Evolutionary conservation across 2,113 vertebrate species (phyloP).

Genomic region (Plectropomus leopardus): DNA sequence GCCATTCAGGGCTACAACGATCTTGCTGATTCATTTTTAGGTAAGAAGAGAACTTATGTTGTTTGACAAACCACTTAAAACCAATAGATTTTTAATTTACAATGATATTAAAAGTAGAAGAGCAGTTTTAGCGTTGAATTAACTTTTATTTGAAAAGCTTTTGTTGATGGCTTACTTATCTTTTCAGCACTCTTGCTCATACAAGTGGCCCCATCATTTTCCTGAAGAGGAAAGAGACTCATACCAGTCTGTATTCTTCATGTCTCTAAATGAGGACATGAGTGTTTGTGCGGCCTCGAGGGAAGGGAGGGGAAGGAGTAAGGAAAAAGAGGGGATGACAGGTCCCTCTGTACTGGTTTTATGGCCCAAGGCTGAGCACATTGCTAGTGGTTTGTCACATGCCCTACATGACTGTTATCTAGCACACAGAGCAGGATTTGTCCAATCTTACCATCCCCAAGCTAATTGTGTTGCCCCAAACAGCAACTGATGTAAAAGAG

Average conservation of each 20-base stretch:
- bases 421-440: constrained; percentile 61
- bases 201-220: neutral
- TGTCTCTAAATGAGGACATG: constrained; percentile 16
- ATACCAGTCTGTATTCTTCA: neutral
- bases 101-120: neutral
- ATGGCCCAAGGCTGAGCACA: constrained; percentile 40
- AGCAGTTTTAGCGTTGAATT: neutral
- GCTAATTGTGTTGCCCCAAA: constrained; percentile 72
- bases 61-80: neutral
- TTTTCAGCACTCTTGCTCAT: neutral
- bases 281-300: neutral
- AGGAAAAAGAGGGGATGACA: constrained; percentile 12
- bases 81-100: neutral
- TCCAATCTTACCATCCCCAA: constrained; percentile 48
- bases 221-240: constrained; percentile 2
- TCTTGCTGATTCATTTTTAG: too few relatives aligned
- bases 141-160: too few relatives aligned
- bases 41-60: too few relatives aligned
- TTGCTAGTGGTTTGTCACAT: constrained; percentile 56
- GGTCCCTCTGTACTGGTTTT: constrained; percentile 25
- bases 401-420: constrained; percentile 52
- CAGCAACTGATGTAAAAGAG: constrained; percentile 67
- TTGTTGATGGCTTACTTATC: neutral
- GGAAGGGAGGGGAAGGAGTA: constrained; percentile 3
- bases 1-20: too few relatives aligned